Conservation (phyloP, 1,140 invertebrate genomes). For the Vanessa atalanta region DNA sequence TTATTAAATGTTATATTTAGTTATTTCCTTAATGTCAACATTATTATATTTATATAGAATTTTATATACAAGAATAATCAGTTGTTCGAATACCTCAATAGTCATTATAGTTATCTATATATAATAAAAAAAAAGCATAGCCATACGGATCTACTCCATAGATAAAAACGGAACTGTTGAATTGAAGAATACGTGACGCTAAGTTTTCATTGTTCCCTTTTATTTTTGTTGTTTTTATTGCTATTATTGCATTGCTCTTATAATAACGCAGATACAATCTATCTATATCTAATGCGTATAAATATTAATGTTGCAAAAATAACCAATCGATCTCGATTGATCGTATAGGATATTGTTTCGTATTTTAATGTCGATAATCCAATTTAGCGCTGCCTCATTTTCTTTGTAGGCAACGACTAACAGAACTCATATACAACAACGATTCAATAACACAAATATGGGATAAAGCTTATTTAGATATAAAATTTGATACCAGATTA, state of each 20-base stretch:
- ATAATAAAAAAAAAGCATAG: too few relatives aligned
- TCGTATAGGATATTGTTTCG: slow-evolving; percentile 47
- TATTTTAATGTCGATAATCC: slow-evolving; percentile 46
- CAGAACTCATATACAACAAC: slow-evolving; percentile 2
- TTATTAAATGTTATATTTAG: neutral
- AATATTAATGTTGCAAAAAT: slow-evolving; percentile 26
- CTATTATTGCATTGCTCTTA: neutral
- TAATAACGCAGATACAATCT: neutral
- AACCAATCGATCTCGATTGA: slow-evolving; percentile 37
- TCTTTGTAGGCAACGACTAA: slow-evolving; percentile 7
- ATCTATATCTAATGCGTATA: neutral
- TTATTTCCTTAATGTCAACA: neutral
- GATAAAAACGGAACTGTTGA: too few relatives aligned
- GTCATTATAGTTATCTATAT: too few relatives aligned
- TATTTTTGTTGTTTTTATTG: too few relatives aligned
- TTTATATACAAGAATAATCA: neutral
- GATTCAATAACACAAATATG: slow-evolving; percentile 1
- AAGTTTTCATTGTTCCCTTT: too few relatives aligned
- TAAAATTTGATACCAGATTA: too few relatives aligned
- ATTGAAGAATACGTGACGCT: too few relatives aligned
- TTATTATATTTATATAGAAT: neutral
- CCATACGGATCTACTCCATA: too few relatives aligned
- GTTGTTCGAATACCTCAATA: neutral
- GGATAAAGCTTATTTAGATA: neutral
- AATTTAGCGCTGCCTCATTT: slow-evolving; percentile 24